Evolutionary conservation across 2,888 invertebrate genomes (phyloP), one percentile per base, ranked within the genome.

Genomic region (Gerris lacustris): DNA sequence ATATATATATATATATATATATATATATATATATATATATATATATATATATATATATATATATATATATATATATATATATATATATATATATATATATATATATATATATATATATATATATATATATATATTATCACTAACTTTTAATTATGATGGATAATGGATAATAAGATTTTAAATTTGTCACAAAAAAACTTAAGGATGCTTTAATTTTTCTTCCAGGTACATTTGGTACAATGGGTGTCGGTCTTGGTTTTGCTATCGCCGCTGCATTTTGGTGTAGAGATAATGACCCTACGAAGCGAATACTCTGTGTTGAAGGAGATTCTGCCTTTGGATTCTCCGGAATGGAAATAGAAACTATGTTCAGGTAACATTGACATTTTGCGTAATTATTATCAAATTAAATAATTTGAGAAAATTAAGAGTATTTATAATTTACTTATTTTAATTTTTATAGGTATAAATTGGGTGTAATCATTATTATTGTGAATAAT

Each of bases 321-420:
- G 95, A 96, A 82, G 97, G 97, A 0, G 98, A 98, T 80, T 95
- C 95, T 64, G 98, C 97, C 0, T 96, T 98, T 81, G 98, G 98
- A 4, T 98, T 98, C 83, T 95, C 96, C 44, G 97, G 94, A 78
- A 96, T 97, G 96, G 98, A 98, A 83, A 85, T 97, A 44, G 98
- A 98, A 82, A 98, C 97, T 0, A 92, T 96, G 87, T 88, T 91
- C 79, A 84, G 87, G 85, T 85, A 75, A 43, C 62, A 45, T 44
- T n/a, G n/a, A n/a, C 9, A 69, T 9, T 55, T 55, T 55, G 15
- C 5, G 1, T 55, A 2, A 11, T 55, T 55, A 55, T 15, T 55
- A 31, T 31, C 31, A 31, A 31, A 31, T 31, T 63, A 5, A 31
- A 31, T 31, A 31, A 62, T n/a, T 15, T 43, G n/a, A 6, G 43